These are phyloP conservation scores for Pseudorasbora parva DNA, from an alignment of 2,113 vertebrate genomes.

Conservation along the genomic window DNA sequence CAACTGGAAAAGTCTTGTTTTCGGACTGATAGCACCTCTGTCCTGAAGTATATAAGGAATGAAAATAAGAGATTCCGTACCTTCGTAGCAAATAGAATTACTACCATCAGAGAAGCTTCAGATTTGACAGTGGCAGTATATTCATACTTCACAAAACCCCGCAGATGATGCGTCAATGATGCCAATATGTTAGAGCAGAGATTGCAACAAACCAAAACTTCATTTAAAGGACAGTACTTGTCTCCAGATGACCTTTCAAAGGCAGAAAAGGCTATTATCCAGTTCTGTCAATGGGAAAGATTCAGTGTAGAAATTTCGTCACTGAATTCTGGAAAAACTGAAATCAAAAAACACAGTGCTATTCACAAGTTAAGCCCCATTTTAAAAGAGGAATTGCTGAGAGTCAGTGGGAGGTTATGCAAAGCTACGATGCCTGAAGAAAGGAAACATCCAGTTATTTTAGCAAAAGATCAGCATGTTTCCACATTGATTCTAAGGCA, in stretches of 20 bases:
- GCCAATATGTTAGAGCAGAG: too few relatives aligned
- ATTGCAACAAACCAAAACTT: background rate
- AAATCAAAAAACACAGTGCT: background rate
- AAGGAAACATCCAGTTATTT: background rate
- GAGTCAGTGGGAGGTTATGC: background rate
- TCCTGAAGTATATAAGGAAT: background rate
- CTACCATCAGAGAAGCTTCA: background rate
- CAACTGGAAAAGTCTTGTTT: background rate
- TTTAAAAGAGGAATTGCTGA: background rate
- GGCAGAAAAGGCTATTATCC: background rate
- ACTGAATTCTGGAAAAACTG: background rate
- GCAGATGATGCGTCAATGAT: conserved; percentile 16
- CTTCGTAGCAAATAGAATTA: background rate
- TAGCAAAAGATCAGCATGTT: background rate
- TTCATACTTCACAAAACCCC: conserved; percentile 1
- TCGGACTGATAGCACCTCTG: background rate
- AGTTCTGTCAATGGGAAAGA: background rate
- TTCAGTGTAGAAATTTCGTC: background rate
- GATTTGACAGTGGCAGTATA: background rate
- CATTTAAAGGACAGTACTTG: background rate
- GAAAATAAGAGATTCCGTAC: background rate
- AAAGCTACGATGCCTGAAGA: background rate
- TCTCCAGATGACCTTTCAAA: background rate
- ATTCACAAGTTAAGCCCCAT: background rate
- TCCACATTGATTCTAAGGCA: background rate